phyloP scores from a whole-genome alignment of 2,888 invertebrate species.

The Nemurella pictetii region DNA sequence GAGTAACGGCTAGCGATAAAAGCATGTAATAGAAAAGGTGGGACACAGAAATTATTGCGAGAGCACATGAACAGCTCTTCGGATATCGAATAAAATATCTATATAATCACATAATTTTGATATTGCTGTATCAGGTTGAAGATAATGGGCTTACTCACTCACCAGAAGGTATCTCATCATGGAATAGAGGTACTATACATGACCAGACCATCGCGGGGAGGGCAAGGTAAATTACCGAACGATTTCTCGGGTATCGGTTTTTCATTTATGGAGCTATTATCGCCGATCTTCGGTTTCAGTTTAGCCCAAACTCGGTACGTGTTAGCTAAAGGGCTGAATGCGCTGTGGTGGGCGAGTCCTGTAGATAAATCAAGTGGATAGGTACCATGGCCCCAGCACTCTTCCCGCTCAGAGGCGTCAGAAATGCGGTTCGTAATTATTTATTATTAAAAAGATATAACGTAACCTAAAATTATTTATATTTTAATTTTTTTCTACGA shows the following conservation, averaged over 20 bases:
- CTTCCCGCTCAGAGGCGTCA: slow-evolving; percentile 22
- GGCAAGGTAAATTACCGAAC: too few relatives aligned
- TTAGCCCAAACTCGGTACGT: not conserved
- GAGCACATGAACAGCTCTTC: not conserved
- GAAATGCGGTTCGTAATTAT: slow-evolving; percentile 36
- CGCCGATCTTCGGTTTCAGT: not conserved
- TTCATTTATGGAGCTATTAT: not conserved
- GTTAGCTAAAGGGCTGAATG: not conserved
- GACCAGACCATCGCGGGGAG: too few relatives aligned
- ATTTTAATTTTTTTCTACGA: slow-evolving; percentile 28
- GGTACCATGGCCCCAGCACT: slow-evolving; percentile 16
- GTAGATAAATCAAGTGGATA: slow-evolving; percentile 28
- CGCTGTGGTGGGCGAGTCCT: slow-evolving; percentile 24
- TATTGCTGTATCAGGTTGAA: not conserved
- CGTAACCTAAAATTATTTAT: slow-evolving; percentile 22
- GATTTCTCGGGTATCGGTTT: not conserved
- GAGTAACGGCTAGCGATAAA: too few relatives aligned
- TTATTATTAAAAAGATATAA: slow-evolving; percentile 36
- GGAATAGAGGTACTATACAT: not conserved
- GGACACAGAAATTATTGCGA: not conserved
- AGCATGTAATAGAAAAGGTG: not conserved
- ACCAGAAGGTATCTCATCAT: not conserved
- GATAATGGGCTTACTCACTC: not conserved
- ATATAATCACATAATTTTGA: not conserved
- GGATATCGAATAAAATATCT: not conserved